Evolutionary conservation across 2,888 invertebrate genomes (phyloP).

Genomic region (Corythucha ciliata): DNA sequence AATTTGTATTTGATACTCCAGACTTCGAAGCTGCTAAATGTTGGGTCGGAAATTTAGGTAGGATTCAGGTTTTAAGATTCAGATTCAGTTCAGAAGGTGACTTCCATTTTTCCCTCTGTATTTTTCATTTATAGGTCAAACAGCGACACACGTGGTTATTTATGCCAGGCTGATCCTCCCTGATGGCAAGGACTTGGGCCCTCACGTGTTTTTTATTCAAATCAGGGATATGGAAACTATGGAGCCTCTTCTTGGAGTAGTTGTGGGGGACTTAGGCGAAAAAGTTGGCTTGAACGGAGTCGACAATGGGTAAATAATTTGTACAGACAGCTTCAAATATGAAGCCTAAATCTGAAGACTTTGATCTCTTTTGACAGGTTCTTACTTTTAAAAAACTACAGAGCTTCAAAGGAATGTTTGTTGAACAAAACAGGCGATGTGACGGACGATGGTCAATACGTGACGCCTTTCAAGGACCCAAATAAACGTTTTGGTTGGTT

Average conservation of each 20-base stretch:
- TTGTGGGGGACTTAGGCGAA: slow-evolving; percentile 85
- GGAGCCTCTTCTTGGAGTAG: slow-evolving; percentile 64
- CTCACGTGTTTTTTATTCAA: slow-evolving; percentile 83
- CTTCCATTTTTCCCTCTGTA: slow-evolving; percentile 13
- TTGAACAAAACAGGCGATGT: slow-evolving; percentile 85
- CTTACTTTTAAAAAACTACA: slow-evolving; percentile 75
- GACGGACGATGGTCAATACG: slow-evolving; percentile 74
- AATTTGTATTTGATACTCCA: slow-evolving; percentile 83
- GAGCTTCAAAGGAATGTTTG: slow-evolving; percentile 74
- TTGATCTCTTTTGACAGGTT: slow-evolving; percentile 50
- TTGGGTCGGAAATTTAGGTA: slow-evolving; percentile 89
- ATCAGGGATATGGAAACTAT: slow-evolving; percentile 66
- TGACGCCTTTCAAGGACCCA: slow-evolving; percentile 82
- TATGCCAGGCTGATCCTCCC: slow-evolving; percentile 80
- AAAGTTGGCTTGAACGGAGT: slow-evolving; percentile 85
- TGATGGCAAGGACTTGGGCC: slow-evolving; percentile 68
- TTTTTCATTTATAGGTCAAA: slow-evolving; percentile 50
- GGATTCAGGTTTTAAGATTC: not conserved
- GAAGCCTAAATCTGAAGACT: not conserved
- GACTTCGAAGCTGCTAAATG: slow-evolving; percentile 94
- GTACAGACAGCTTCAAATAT: no score
- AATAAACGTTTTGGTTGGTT: slow-evolving; percentile 62
- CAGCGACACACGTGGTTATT: slow-evolving; percentile 75
- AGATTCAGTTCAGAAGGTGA: not conserved
- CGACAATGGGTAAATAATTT: slow-evolving; percentile 88